A percentile compares a stretch with the other conserved stretches of the same genome.
Conservation (phyloP, 2,888 invertebrate genomes). For the Tyria jacobaeae region DNA sequence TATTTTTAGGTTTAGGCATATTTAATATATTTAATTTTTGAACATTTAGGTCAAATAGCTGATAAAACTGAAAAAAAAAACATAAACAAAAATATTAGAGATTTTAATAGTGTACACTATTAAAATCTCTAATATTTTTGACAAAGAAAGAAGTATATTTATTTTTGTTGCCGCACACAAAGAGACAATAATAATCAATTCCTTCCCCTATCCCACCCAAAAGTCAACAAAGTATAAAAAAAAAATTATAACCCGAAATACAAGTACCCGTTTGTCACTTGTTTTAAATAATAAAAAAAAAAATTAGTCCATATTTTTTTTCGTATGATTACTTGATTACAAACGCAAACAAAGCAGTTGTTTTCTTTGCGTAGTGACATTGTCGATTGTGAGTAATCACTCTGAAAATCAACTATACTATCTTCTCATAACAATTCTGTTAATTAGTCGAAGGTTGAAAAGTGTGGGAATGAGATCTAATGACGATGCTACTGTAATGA, state of each 20-base stretch:
- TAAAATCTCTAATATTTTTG: too few species aligned
- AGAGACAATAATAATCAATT: too few species aligned
- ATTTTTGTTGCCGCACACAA: too few species aligned
- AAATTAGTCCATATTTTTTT: constrained; percentile 20
- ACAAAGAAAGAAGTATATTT: too few species aligned
- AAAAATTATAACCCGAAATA: too few species aligned
- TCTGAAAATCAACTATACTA: constrained; percentile 41
- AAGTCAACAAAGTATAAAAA: not conserved
- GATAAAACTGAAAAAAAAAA: too few species aligned
- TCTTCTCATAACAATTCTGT: constrained; percentile 58
- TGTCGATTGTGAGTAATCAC: constrained; percentile 45
- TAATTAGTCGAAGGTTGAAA: constrained; percentile 35
- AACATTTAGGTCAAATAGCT: too few species aligned
- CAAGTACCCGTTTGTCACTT: constrained; percentile 7
- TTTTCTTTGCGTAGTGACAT: constrained; percentile 44
- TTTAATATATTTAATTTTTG: too few species aligned
- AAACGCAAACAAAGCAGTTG: constrained; percentile 50
- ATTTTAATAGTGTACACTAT: too few species aligned
- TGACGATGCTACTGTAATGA: not conserved
- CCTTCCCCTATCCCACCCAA: too few species aligned
- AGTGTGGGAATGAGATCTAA: constrained; percentile 36
- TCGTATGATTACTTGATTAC: constrained; percentile 32
- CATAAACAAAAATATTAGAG: too few species aligned
- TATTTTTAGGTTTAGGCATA: not conserved
- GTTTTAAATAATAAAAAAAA: constrained; percentile 2